Conservation (phyloP, 2,888 invertebrate species). For the Polyploca ridens region DNA sequence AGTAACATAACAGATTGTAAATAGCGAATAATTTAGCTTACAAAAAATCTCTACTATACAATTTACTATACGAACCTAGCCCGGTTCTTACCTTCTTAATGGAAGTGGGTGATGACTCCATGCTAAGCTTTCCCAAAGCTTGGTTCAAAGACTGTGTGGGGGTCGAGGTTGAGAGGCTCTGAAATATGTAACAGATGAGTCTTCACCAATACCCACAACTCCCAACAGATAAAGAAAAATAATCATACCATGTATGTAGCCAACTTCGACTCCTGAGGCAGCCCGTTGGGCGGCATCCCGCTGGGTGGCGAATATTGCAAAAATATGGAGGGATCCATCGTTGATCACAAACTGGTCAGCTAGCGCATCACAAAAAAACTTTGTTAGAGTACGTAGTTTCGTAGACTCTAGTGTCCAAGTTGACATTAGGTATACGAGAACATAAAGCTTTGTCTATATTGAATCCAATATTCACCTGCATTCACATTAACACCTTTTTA, state of each 20-base stretch:
- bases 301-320: constrained; percentile 87
- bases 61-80: not conserved
- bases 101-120: constrained; percentile 67
- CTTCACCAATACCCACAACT: not conserved
- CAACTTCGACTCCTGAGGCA: constrained; percentile 93
- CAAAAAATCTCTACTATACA: not conserved
- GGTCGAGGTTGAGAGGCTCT: constrained; percentile 68
- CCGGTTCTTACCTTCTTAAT: constrained; percentile 56
- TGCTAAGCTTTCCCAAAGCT: constrained; percentile 59
- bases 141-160: constrained; percentile 63
- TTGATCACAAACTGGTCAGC: constrained; percentile 54
- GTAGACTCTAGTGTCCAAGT: not conserved
- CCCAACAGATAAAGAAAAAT: not conserved
- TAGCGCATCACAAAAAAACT: constrained; percentile 33
- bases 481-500: constrained; percentile 17
- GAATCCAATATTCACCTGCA: constrained; percentile 22
- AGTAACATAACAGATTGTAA: not conserved
- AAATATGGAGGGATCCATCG: constrained; percentile 91
- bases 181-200: constrained; percentile 36
- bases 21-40: not conserved
- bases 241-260: constrained; percentile 91
- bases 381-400: constrained; percentile 10
- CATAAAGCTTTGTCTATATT: not conserved
- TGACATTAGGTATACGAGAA: not conserved
- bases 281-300: constrained; percentile 87